Conservation (phyloP, 2,113 vertebrate genomes). For the Cololabis saira region DNA sequence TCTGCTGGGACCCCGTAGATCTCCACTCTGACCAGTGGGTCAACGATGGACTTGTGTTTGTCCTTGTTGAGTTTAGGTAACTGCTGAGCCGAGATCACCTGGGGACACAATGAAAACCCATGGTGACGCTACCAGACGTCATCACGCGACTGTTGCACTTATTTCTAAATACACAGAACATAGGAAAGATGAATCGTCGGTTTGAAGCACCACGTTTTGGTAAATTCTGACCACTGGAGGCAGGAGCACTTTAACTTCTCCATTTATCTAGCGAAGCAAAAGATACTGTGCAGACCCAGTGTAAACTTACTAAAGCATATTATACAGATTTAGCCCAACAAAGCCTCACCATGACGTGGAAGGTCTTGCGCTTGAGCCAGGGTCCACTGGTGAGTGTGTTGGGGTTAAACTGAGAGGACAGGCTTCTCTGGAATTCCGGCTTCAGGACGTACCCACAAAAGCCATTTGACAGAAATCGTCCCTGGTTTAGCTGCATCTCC, state of each 20-base stretch:
- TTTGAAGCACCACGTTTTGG: background rate
- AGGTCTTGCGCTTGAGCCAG: slow-evolving; percentile 84
- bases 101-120: background rate
- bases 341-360: slow-evolving; percentile 86
- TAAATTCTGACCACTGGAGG: too few relatives aligned
- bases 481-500: slow-evolving; percentile 96
- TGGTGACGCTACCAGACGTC: too few relatives aligned
- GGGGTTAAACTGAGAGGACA: slow-evolving; percentile 87
- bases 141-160: too few relatives aligned
- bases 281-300: background rate
- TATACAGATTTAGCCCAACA: background rate
- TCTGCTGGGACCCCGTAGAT: slow-evolving; percentile 86
- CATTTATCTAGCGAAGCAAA: background rate
- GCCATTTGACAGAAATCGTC: slow-evolving; percentile 89
- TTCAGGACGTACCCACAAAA: slow-evolving; percentile 92
- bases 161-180: background rate
- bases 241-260: too few relatives aligned
- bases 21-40: slow-evolving; percentile 90
- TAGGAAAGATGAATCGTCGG: background rate
- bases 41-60: slow-evolving; percentile 90
- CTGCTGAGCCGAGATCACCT: slow-evolving; percentile 97
- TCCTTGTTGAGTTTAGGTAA: slow-evolving; percentile 93
- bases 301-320: too few relatives aligned
- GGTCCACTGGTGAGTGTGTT: slow-evolving; percentile 77
- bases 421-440: slow-evolving; percentile 87